Evolutionary conservation across 2,888 invertebrate genomes (phyloP).

Genomic region (Eretmocerus hayati): DNA sequence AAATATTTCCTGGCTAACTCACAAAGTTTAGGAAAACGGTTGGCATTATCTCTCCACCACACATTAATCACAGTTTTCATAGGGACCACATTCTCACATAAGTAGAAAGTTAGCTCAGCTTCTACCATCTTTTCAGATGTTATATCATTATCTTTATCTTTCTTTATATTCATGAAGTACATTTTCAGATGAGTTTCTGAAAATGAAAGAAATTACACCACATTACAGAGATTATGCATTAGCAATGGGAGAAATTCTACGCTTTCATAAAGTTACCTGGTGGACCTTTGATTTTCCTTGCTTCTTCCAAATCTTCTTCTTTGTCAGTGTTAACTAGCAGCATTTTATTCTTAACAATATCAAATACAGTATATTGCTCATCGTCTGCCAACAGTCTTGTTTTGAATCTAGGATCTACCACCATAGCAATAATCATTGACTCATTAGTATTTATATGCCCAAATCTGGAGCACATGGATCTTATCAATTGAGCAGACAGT

Average conservation of each 20-base stretch:
- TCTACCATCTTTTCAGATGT: slow-evolving; percentile 14
- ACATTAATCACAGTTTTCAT: slow-evolving; percentile 12
- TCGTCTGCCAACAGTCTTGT: slow-evolving; percentile 18
- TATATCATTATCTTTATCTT: slow-evolving; percentile 3
- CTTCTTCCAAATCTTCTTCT: slow-evolving; percentile 1
- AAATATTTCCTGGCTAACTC: slow-evolving; percentile 20
- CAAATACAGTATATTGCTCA: slow-evolving; percentile 18
- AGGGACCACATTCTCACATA: slow-evolving; percentile 15
- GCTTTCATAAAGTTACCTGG: no score
- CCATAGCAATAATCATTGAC: slow-evolving; percentile 21
- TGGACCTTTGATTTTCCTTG: slow-evolving; percentile 10
- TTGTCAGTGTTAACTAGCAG: neutral
- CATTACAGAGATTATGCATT: neutral
- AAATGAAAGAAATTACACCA: neutral
- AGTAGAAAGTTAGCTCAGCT: slow-evolving; percentile 18
- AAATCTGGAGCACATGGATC: slow-evolving; percentile 18
- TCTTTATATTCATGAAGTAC: slow-evolving; percentile 18
- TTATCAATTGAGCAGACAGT: slow-evolving; percentile 11
- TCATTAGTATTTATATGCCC: slow-evolving; percentile 17
- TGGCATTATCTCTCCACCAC: slow-evolving; percentile 18
- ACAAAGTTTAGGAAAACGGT: slow-evolving; percentile 16
- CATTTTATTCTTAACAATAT: slow-evolving; percentile 19
- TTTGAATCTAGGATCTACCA: slow-evolving; percentile 24
- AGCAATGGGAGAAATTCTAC: neutral
- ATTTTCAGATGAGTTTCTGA: slow-evolving; percentile 11